Evolutionary conservation across 2,888 invertebrate species (phyloP).

Genomic region (Notodonta ziczac): DNA sequence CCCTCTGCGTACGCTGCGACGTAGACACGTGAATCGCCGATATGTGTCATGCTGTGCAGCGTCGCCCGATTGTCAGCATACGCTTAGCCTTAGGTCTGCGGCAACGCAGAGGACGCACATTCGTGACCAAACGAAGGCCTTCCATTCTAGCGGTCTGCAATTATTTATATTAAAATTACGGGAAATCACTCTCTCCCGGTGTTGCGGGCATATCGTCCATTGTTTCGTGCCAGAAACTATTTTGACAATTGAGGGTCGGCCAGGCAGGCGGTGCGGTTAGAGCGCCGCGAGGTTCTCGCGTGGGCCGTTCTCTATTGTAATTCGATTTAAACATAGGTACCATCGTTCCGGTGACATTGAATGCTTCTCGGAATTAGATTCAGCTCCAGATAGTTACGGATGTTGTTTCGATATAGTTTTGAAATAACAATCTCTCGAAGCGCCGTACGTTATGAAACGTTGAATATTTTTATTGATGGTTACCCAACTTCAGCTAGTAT

Average conservation of each 20-base stretch:
- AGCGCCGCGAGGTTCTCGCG: constrained; percentile 52
- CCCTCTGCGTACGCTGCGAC: no score
- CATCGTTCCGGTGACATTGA: constrained; percentile 70
- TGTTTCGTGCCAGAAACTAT: constrained; percentile 61
- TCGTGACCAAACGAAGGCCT: constrained; percentile 67
- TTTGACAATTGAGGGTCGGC: constrained; percentile 61
- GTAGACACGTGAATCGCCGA: no score
- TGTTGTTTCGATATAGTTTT: constrained; percentile 65
- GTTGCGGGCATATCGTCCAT: constrained; percentile 55
- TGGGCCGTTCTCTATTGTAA: constrained; percentile 71
- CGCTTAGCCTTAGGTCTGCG: constrained; percentile 34
- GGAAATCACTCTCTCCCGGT: constrained; percentile 66
- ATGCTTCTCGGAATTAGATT: constrained; percentile 70
- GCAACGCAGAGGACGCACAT: constrained; percentile 53
- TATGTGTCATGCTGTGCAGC: no score
- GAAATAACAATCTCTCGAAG: constrained; percentile 62
- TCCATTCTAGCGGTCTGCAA: constrained; percentile 62
- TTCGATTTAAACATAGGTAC: constrained; percentile 63
- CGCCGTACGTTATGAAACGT: constrained; percentile 49
- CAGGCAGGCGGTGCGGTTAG: constrained; percentile 45
- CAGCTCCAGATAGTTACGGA: constrained; percentile 56
- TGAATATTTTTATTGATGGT: constrained; percentile 42
- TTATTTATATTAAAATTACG: constrained; percentile 71
- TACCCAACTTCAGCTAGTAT: constrained; percentile 36
- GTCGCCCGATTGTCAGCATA: no score